Base-by-base conservation (phyloP, 2,113 vertebrate genomes). In the Eptesicus fuscus region DNA sequence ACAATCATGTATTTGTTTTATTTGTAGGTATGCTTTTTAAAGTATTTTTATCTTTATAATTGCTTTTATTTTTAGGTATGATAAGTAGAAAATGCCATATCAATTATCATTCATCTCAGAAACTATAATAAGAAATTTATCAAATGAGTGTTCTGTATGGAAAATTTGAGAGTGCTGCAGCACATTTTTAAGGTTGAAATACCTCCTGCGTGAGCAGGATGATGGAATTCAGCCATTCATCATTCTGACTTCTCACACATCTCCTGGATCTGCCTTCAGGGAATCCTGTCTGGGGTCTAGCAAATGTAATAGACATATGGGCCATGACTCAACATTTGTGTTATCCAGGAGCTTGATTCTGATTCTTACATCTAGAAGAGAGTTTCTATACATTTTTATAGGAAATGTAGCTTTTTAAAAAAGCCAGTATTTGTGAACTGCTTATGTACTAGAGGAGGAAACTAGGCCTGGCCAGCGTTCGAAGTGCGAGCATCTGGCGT, bases 381-480 rank as follows among this genome's bases (percentile, higher is more conserved):
- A 83, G 35, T 95, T 78, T 82, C 25, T 82, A 9, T n/a, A 78
- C n/a, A 53, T 85, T 77, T 83, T 94, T 78, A 67, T 70, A 91
- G n/a, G 22, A 90, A 90, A 32, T 18, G 7, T 35, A 82, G 40
- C 18, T 80, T 92, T 13, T 76, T 87, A 7, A 49, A 93, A 79
- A 35, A 95, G 23, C 44, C 23, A 10, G 12, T 65, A 32, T 80
- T 93, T 65, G 56, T 47, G 25, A 88, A 28, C 30, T 65, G 22
- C 40, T 82, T 53, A 30, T 65, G 4, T 76, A 35, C 2, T 56
- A 59, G 51, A 78, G 77, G 22, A 91, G 20, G 67, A 53, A 51
- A 74, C 25, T 7, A 56, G 53, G 53, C 53, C 20, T 56, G 53
- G 18, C 20, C 53, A 56, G 53, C 7, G 0, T 56, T 56, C 6